These are phyloP conservation scores for Drosophila imparisetae DNA, from an alignment of 2,888 invertebrate genomes.

Conservation along the genomic window DNA sequence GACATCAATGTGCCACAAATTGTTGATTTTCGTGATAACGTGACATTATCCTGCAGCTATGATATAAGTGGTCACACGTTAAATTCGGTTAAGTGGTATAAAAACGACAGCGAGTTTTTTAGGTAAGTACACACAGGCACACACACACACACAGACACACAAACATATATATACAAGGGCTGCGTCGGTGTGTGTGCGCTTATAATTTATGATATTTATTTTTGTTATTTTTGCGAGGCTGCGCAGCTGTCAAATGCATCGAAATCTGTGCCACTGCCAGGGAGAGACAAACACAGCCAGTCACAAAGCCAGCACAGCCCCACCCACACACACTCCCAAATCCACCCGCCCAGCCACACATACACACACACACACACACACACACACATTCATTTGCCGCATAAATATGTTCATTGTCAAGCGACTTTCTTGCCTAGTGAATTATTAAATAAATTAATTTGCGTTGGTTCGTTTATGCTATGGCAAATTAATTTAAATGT, in stretches of 20 bases:
- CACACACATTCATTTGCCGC: slow-evolving; percentile 26
- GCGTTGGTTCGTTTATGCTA: slow-evolving; percentile 61
- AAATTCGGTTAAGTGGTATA: slow-evolving; percentile 86
- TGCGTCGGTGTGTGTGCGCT: slow-evolving; percentile 31
- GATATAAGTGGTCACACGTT: slow-evolving; percentile 85
- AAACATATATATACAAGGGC: background rate
- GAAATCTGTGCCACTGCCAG: slow-evolving; percentile 60
- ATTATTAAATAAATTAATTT: slow-evolving; percentile 80
- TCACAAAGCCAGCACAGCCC: slow-evolving; percentile 4
- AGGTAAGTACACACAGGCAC: slow-evolving; percentile 79
- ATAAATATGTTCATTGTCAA: slow-evolving; percentile 71
- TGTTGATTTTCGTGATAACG: slow-evolving; percentile 85
- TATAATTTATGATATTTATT: slow-evolving; percentile 74
- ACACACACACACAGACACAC: background rate
- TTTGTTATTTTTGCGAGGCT: slow-evolving; percentile 51
- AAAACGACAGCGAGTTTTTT: slow-evolving; percentile 85
- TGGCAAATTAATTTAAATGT: slow-evolving; percentile 79
- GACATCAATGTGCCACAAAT: slow-evolving; percentile 85
- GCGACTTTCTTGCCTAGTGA: slow-evolving; percentile 76
- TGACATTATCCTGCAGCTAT: slow-evolving; percentile 85
- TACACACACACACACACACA: slow-evolving; percentile 8
- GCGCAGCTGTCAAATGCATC: slow-evolving; percentile 70
- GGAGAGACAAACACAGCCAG: slow-evolving; percentile 18
- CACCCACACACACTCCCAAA: slow-evolving; percentile 24
- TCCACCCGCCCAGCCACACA: slow-evolving; percentile 20